Evolutionary conservation across 64 coral and sea anemone genomes (phyloP).

Genomic region (Montipora foliosa): DNA sequence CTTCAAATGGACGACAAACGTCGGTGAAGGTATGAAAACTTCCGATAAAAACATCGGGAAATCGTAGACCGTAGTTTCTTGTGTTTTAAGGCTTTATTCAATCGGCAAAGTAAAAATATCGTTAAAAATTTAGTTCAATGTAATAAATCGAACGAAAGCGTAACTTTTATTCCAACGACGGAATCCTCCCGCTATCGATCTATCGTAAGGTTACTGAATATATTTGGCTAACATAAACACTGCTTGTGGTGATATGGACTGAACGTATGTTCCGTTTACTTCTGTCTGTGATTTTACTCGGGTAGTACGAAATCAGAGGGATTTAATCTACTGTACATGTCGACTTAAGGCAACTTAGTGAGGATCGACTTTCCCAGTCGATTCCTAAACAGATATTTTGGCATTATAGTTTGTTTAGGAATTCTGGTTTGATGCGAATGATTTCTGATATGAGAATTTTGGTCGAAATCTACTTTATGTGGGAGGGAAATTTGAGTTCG

Average conservation of each 20-base stretch:
- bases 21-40: slow-evolving; percentile 18
- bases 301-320: background rate
- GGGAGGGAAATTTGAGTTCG: slow-evolving; percentile 21
- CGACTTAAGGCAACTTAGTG: no score
- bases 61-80: background rate
- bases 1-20: slow-evolving; percentile 9
- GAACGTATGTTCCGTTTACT: background rate
- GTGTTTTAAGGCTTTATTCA: background rate
- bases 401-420: slow-evolving; percentile 10
- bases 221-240: background rate
- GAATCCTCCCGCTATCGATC: slow-evolving; percentile 23
- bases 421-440: slow-evolving; percentile 4
- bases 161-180: background rate
- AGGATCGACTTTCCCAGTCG: background rate
- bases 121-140: background rate
- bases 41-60: background rate
- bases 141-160: background rate
- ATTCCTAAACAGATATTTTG: background rate
- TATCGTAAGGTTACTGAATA: background rate
- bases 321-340: background rate
- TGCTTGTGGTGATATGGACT: background rate
- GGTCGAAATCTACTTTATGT: slow-evolving; percentile 29
- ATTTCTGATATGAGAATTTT: background rate
- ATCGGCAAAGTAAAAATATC: background rate
- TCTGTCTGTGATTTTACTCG: slow-evolving; percentile 1